A percentile compares a stretch with the other conserved stretches of the same genome.
These are phyloP conservation scores for Arrhopalites spinosus DNA, from an alignment of 2,888 invertebrate species.

Conservation along the genomic window DNA sequence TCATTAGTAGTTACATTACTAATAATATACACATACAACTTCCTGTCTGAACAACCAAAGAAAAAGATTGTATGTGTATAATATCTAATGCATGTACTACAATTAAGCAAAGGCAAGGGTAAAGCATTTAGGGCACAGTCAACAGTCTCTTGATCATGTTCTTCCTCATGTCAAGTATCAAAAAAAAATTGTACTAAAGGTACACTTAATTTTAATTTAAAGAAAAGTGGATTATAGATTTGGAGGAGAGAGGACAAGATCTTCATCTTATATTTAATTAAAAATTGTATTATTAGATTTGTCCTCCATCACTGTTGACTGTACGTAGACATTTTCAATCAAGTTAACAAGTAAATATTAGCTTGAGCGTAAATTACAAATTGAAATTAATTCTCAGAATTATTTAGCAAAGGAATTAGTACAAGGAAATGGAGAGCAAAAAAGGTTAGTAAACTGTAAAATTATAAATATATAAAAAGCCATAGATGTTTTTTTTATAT, in stretches of 20 bases:
- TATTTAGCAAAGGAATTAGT: background rate
- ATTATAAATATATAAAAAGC: background rate
- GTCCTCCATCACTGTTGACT: no score
- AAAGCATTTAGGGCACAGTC: background rate
- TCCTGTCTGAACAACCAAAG: background rate
- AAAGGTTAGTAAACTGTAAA: background rate
- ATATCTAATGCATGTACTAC: background rate
- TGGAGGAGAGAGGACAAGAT: no score
- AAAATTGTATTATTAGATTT: no score
- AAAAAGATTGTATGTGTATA: background rate
- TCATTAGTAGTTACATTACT: background rate
- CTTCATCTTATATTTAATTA: no score
- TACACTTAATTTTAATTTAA: no score
- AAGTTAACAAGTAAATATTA: no score
- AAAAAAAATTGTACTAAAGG: no score
- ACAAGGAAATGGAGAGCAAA: background rate
- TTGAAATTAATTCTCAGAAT: background rate
- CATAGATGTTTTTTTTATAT: background rate
- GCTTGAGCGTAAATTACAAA: background rate
- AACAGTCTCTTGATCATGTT: background rate
- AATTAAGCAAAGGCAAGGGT: no score
- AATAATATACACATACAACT: background rate
- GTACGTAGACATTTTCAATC: no score
- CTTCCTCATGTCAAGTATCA: no score
- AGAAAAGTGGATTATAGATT: no score